These are phyloP conservation scores for Falco cherrug DNA, from an alignment of 2,797 vertebrate species.

Conservation along the genomic window DNA sequence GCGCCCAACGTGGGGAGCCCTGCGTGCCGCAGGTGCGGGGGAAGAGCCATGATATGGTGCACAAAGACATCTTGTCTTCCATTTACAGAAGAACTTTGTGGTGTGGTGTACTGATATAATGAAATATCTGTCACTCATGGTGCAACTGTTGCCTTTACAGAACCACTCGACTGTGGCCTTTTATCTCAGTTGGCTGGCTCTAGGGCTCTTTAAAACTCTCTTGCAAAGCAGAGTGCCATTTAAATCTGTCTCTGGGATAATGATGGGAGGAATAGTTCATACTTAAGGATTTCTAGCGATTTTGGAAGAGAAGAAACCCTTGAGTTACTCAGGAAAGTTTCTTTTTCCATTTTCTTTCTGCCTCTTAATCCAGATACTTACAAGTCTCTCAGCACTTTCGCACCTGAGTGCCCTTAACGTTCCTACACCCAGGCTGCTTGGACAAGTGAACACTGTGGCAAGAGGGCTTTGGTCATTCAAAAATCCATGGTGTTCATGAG, in stretches of 20 bases:
- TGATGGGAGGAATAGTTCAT: background rate
- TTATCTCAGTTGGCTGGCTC: constrained; percentile 15
- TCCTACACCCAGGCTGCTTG: background rate
- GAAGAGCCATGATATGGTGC: background rate
- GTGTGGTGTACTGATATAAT: accelerated
- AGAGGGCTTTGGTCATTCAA: background rate
- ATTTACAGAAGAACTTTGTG: background rate
- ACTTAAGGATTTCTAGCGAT: background rate
- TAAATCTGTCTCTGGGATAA: background rate
- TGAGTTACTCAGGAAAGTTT: background rate
- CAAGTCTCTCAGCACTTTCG: background rate
- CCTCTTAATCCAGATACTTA: background rate
- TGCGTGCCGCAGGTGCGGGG: accelerated
- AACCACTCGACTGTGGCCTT: constrained; percentile 6
- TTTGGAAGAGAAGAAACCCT: background rate
- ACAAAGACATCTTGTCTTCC: background rate
- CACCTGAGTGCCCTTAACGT: background rate
- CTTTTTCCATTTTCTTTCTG: background rate
- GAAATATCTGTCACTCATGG: background rate
- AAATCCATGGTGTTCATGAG: background rate
- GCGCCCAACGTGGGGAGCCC: background rate
- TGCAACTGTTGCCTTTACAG: background rate
- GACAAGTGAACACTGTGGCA: background rate
- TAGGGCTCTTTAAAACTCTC: background rate
- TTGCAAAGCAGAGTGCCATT: background rate